Evolutionary conservation across 2,797 vertebrate species (phyloP), one percentile per base, ranked within the genome.

Genomic region (Eupleurogrammus muticus): DNA sequence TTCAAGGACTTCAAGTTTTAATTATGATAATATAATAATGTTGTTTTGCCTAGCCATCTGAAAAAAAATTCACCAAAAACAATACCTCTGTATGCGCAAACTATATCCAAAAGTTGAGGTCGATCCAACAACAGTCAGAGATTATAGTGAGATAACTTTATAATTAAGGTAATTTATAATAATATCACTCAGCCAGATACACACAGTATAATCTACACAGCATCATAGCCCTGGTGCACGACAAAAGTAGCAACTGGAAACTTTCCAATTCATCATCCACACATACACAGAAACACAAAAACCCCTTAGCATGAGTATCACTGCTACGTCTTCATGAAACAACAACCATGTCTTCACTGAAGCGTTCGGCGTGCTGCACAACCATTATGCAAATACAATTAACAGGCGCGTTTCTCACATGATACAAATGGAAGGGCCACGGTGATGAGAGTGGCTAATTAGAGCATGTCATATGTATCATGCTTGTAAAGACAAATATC

Each of bases 381-480:
- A 56, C 34, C 49, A 62, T 78, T 54, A 81, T 61, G 62, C 65
- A 24, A 79, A 87, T 73, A 73, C 57, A 81, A 86, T 84, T 77
- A 83, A 77, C 73, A 87, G 83, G 69, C 81, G 86, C 83, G 81
- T 77, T 47, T 64, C 63, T 57, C 66, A 60, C 38, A 58, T n/a
- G 11, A 68, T 32, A 54, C 9, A 54, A 73, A 77, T 66, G 58
- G n/a, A 70, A 52, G 55, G 35, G 34, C 20, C 72, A 35, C 73
- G 38, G 23, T 23, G 59, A 38, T 38, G 60, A 46, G 53, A 60
- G 17, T 10, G 34, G 60, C 23, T 50, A 49, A 70, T 51, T 48
- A 47, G 38, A 47, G 20, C 1, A 16, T 23, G 28, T 66, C 36
- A 19, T 53, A 44, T 74, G 60, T 38, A 50, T 59, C 44, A 19